Evolutionary conservation across 1,140 invertebrate genomes (phyloP), one percentile per base, ranked within the genome.

Genomic region (Oncopodura yosiiana): DNA sequence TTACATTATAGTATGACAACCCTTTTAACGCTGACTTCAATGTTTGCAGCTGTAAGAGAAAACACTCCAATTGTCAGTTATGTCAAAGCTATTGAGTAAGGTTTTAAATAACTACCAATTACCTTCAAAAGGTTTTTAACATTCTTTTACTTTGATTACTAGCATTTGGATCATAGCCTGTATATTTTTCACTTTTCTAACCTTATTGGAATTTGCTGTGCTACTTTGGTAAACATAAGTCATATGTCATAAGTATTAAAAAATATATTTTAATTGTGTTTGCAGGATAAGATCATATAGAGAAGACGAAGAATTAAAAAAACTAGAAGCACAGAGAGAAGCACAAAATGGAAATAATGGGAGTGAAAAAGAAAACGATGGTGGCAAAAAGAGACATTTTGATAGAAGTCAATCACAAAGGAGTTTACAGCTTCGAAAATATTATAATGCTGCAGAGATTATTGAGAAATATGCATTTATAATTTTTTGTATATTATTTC

Each of bases 141-240:
- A n/a, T n/a, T 34, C n/a, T n/a, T 34, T 34, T n/a, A 34, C 8
- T 9, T 34, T 34, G 66, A 81, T 79, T 58, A 78, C 82, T 21
- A 81, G 83, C 66, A 77, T 82, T 27, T 84, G 82, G 82, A 74
- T 82, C 66, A 78, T 81, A 58, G 78, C 75, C 11, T 84, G 82
- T 68, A 80, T 82, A 3, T 70, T 81, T 36, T 84, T 85, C 68
- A 81, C 84, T 16, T 84, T 84, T 66, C 71, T 80, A 4, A 79
- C 81, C 0, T 68, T 85, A 12, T 68, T 83, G 44, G 81, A 85
- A 68, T 84, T 82, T 69, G 81, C 81, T 84, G 82, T 69, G 81
- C 81, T 83, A 42, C 66, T 79, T 11, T 58, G 56, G 62, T 57
- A 53, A 39, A 21, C 14, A 21, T 42, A 14, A 11, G 23, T 29